Conservation (phyloP, 2,888 invertebrate species). For the Flexamia atlantica region DNA sequence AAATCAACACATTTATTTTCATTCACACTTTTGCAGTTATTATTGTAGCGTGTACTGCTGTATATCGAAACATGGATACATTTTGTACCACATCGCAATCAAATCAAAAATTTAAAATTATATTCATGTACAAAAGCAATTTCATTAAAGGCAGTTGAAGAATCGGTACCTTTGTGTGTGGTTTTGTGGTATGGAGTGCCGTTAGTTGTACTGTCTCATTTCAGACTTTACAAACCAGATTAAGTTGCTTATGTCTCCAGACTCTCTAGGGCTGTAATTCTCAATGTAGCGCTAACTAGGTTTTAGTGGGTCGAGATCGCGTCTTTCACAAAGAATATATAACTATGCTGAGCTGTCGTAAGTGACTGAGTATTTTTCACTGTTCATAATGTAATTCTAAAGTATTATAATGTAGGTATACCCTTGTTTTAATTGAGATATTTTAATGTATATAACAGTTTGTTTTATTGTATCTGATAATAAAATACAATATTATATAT, state of each 20-base stretch:
- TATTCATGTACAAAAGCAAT: no score
- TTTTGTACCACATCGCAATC: no score
- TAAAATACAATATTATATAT: conserved; percentile 17
- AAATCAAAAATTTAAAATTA: no score
- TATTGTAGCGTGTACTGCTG: no score
- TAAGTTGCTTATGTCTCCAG: background rate
- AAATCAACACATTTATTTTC: no score
- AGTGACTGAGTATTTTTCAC: conserved; percentile 52
- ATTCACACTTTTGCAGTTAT: no score
- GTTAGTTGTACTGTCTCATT: background rate
- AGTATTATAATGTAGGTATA: conserved; percentile 52
- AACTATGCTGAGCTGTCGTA: conserved; percentile 41
- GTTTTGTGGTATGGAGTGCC: background rate
- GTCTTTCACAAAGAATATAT: conserved; percentile 40
- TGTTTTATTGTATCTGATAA: conserved; percentile 49
- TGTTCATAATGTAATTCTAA: conserved; percentile 57
- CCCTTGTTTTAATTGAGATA: conserved; percentile 45
- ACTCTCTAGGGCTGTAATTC: background rate
- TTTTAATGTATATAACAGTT: conserved; percentile 37
- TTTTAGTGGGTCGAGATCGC: conserved; percentile 11
- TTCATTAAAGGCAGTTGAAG: no score
- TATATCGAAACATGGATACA: no score
- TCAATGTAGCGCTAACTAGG: conserved; percentile 19
- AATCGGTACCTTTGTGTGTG: background rate
- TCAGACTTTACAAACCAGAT: background rate